Evolutionary conservation across 1,140 invertebrate genomes (phyloP), one percentile per base, ranked within the genome.

Genomic region (Bombus soroeensis): DNA sequence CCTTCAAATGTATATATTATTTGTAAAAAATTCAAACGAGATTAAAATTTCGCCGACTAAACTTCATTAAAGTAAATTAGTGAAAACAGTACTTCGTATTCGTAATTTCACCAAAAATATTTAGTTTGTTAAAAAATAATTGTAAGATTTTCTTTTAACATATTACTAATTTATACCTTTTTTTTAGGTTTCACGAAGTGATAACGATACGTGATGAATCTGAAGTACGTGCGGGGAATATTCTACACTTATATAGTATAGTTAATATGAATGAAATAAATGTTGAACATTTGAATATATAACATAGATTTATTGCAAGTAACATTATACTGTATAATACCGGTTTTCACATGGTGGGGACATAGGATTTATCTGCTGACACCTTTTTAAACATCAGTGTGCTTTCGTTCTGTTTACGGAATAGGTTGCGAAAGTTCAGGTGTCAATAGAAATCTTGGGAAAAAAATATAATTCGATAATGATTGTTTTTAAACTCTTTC

Each of bases 281-380:
- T 72, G 32, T 80, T 72, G 39, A 28, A n/a, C 37, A 80, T 12
- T 72, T 72, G 57, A 72, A 4, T 62, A 47, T 22, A 79, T 22
- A 72, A 71, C 22, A 62, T 43, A 53, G 12, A 53, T 2, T 64
- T 85, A 22, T 64, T 73, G n/a, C 22, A 73, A 80, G 41, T 72
- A 85, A 85, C 79, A 81, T 68, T 85, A 39, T 85, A 43, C 83
- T 34, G 34, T 41, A 85, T 80, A 80, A 85, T 80, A 71, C 74
- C 34, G 57, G 15, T 79, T 82, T 87, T 43, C 9, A 34, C 59
- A 78, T 88, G 77, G 90, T 90, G 89, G 90, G 90, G 87, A 88
- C 71, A 32, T 39, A 66, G 70, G 62, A 85, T 72, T 89, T 83
- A 87, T 87, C 66, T 89, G 62, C 34, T 73, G 25, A 71, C 72